Evolutionary conservation across 2,113 vertebrate species (phyloP), one percentile per base, ranked within the genome.

Genomic region (Passer montanus): DNA sequence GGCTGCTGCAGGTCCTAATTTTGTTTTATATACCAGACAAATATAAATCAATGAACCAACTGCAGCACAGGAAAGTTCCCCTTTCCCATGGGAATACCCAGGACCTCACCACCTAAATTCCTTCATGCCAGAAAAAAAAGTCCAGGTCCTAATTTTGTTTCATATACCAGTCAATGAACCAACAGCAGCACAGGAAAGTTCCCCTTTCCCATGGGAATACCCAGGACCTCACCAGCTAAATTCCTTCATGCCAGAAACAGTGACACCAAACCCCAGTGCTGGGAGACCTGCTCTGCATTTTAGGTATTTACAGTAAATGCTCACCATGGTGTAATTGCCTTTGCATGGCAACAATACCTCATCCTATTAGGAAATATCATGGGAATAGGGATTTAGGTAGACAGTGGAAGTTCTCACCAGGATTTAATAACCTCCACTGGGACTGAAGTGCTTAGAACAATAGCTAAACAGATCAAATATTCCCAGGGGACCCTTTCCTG

Each of bases 161-260:
- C 20, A 47, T 59, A 20, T 13, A 9, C 6, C 53, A 73, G 35
- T 13, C 49, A 62, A 26, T 15, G 5, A 84, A 41, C 6, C 8
- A 64, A 17, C 19, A 84, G 44, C 55, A 84, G 14, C 37, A 23
- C 58, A 64, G 20, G 3, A 4, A 35, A 52, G 9, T 15, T 35
- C 8, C 7, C 6, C 13, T 89, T 66, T 74, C 3, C 10, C 27
- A 3, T 14, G 30, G 16, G 44, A 93, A 60, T 8, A 70, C 1
- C 12, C 31, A 30, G 5, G 0, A 44, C 13, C 15, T 81, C 19
- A 10, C 7, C 1, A 5, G 18, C 30, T 37, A 3, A 58, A 39
- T 23, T 53, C 30, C 21, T 83, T n/a, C 35, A 19, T 15, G 2
- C 20, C 75, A 93, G 47, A 76, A 72, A 56, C 37, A 23, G 4